phyloP scores from a whole-genome alignment of 2,888 invertebrate species.

The Hetaerina titia region DNA sequence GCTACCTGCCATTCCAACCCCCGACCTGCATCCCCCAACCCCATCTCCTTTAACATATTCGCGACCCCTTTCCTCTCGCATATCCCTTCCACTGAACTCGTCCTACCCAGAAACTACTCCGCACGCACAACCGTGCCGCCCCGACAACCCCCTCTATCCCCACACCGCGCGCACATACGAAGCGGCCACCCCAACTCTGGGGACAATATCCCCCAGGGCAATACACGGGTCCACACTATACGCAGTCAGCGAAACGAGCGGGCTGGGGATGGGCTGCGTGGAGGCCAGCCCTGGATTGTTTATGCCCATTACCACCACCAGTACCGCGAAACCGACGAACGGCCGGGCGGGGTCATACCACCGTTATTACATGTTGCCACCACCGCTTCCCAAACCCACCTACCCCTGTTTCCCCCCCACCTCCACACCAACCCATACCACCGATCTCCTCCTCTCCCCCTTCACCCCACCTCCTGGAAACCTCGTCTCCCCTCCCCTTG shows the following conservation, averaged over 20 bases:
- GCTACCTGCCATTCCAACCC: constrained; percentile 40
- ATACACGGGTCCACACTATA: constrained; percentile 51
- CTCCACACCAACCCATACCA: background rate
- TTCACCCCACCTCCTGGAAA: background rate
- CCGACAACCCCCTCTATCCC: background rate
- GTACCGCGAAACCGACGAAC: background rate
- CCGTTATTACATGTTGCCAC: constrained; percentile 59
- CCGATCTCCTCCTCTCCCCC: background rate
- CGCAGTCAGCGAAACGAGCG: constrained; percentile 61
- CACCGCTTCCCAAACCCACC: background rate
- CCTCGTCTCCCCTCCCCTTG: background rate
- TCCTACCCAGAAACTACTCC: constrained; percentile 40
- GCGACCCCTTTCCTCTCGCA: background rate
- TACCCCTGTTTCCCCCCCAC: background rate
- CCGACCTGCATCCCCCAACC: background rate
- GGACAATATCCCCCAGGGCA: constrained; percentile 61
- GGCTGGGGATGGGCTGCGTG: constrained; percentile 24
- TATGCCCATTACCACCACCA: constrained; percentile 19
- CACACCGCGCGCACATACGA: background rate
- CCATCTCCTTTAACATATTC: background rate
- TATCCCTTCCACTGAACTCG: background rate
- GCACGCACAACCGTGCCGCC: constrained; percentile 24
- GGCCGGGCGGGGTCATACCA: constrained; percentile 46
- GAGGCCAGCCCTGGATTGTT: constrained; percentile 47
- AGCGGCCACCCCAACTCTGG: constrained; percentile 21